These are phyloP conservation scores for Ciconia nigra DNA, from an alignment of 2,797 vertebrate genomes.

Conservation along the genomic window DNA sequence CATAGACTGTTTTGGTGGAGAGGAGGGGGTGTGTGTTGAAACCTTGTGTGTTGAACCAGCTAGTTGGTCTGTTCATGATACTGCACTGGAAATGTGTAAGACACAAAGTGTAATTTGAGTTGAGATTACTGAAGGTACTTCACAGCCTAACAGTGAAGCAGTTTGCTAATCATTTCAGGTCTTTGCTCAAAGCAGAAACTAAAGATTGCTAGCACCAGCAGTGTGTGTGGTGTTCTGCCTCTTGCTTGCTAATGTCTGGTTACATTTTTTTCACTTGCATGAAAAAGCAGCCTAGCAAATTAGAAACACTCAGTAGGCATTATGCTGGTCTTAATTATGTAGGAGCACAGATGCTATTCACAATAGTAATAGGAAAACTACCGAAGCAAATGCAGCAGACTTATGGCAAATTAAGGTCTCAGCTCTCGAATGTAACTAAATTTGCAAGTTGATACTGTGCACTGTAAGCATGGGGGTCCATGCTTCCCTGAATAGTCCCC, in stretches of 20 bases:
- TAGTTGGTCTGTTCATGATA: background rate
- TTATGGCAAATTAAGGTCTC: background rate
- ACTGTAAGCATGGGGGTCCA: background rate
- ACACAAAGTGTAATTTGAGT: background rate
- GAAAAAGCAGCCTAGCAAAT: slow-evolving; percentile 21
- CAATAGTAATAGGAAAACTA: slow-evolving; percentile 5
- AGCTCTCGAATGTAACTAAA: background rate
- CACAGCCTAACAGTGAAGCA: background rate
- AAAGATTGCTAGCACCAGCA: background rate
- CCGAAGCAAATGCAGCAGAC: background rate
- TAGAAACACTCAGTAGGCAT: background rate
- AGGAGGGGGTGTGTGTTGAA: background rate
- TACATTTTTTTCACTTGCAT: background rate
- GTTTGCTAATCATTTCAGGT: background rate
- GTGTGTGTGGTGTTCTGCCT: background rate
- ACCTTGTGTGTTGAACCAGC: background rate
- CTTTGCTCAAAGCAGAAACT: background rate
- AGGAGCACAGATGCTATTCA: background rate
- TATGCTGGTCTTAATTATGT: slow-evolving; percentile 2
- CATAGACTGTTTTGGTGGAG: background rate
- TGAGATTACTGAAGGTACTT: background rate
- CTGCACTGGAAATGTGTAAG: background rate
- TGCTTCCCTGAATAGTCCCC: background rate
- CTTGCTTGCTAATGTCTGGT: background rate
- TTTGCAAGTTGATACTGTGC: background rate